These are phyloP conservation scores for Drosophila prosaltans DNA, from an alignment of 1,140 invertebrate genomes.

Conservation along the genomic window DNA sequence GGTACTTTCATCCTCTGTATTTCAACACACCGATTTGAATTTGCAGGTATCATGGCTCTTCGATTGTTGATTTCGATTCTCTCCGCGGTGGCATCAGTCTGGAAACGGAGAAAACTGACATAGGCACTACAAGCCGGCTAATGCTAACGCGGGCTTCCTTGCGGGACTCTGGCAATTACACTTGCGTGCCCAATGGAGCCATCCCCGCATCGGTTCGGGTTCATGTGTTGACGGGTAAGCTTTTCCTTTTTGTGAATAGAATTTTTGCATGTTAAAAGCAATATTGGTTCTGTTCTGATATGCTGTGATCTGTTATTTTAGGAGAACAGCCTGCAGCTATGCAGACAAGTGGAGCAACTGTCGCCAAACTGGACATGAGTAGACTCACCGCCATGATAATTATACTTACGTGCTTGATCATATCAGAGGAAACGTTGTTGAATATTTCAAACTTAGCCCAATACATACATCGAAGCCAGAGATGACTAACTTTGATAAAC, in stretches of 20 bases:
- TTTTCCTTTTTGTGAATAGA: neutral
- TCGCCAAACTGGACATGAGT: slow-evolving; percentile 77
- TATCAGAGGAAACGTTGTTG: slow-evolving; percentile 75
- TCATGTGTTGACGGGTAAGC: slow-evolving; percentile 94
- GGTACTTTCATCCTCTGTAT: neutral
- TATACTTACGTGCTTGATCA: slow-evolving; percentile 65
- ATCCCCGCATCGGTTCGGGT: slow-evolving; percentile 93
- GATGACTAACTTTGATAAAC: slow-evolving; percentile 64
- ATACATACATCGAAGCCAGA: slow-evolving; percentile 52
- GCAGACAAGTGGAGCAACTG: slow-evolving; percentile 92
- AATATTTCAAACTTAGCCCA: slow-evolving; percentile 44
- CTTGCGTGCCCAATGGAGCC: slow-evolving; percentile 93
- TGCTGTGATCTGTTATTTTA: slow-evolving; percentile 53
- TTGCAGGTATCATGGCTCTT: slow-evolving; percentile 89
- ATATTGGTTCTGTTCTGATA: neutral
- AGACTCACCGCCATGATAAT: slow-evolving; percentile 83
- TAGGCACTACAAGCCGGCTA: slow-evolving; percentile 93
- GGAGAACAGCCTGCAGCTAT: slow-evolving; percentile 91
- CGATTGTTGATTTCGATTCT: slow-evolving; percentile 93
- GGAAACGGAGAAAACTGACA: slow-evolving; percentile 95
- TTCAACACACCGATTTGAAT: neutral
- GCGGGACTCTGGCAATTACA: slow-evolving; percentile 94
- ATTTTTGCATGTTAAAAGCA: neutral
- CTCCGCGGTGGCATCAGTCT: slow-evolving; percentile 93
- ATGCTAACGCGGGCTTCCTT: slow-evolving; percentile 93